phyloP scores from a whole-genome alignment of 2,797 vertebrate genomes.

The Myotis findleyi region DNA sequence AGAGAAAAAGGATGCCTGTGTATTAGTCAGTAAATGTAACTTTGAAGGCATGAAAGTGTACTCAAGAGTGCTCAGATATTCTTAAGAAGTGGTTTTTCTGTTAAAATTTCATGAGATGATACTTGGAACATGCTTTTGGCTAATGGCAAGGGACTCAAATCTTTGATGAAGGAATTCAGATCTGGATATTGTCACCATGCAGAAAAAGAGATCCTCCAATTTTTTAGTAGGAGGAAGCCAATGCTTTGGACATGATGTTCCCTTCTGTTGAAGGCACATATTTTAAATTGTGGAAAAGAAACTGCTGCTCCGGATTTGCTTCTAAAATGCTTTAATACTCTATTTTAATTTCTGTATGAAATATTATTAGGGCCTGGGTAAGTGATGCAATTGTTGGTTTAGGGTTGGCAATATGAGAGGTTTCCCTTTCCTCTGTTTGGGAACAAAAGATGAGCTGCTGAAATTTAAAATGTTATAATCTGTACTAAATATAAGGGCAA shows the following conservation, averaged over 20 bases:
- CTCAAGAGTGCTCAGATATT: not conserved
- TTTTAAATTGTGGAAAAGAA: slow-evolving; percentile 63
- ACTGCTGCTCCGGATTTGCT: not conserved
- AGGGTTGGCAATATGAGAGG: not conserved
- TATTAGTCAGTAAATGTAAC: slow-evolving; percentile 30
- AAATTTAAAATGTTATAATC: not conserved
- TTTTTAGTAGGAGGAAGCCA: not conserved
- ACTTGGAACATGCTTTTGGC: not conserved
- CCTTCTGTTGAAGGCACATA: slow-evolving; percentile 20
- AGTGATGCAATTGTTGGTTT: not conserved
- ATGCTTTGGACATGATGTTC: not conserved
- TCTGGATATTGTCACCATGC: slow-evolving; percentile 40
- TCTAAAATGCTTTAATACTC: slow-evolving; percentile 7
- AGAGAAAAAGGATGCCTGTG: not conserved
- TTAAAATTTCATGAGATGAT: not conserved
- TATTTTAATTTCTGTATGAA: slow-evolving; percentile 36
- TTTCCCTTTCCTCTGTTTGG: not conserved
- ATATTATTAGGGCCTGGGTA: not conserved
- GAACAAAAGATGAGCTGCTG: not conserved
- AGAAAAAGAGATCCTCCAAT: not conserved
- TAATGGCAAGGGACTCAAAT: not conserved
- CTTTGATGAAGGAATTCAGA: slow-evolving; percentile 51
- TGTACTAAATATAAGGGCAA: not conserved
- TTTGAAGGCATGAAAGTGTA: not conserved
- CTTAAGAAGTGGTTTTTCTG: slow-evolving; percentile 5